Conservation (phyloP, 2,888 invertebrate species). For the Eupithecia dodoneata region DNA sequence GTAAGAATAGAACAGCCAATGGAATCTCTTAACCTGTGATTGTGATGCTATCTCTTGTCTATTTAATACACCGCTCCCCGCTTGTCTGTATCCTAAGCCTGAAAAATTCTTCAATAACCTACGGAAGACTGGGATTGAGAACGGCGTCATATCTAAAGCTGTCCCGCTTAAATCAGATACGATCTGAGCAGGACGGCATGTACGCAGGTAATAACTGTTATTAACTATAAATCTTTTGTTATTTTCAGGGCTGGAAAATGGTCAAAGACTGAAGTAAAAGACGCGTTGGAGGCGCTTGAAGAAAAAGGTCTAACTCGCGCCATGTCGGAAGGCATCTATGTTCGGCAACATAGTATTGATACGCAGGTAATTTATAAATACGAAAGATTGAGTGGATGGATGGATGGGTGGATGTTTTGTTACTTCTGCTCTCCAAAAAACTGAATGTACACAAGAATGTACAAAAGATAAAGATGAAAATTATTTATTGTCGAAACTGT, state of each 20-base stretch:
- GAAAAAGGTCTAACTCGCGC: slow-evolving; percentile 92
- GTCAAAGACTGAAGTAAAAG: slow-evolving; percentile 90
- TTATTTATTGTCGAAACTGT: too few species aligned
- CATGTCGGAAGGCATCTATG: slow-evolving; percentile 93
- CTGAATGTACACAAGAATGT: too few species aligned
- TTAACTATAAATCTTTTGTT: slow-evolving; percentile 15
- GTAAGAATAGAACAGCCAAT: too few species aligned
- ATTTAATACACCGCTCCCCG: neutral
- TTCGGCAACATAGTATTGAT: slow-evolving; percentile 93
- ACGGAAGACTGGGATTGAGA: neutral
- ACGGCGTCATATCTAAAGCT: too few species aligned
- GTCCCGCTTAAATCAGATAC: too few species aligned
- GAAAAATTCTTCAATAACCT: neutral
- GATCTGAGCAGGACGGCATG: too few species aligned
- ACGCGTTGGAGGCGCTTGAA: slow-evolving; percentile 90
- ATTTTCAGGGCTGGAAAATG: slow-evolving; percentile 89
- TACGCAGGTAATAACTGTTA: neutral
- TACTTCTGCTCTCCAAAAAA: too few species aligned
- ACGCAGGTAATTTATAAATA: slow-evolving; percentile 85
- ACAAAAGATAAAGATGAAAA: too few species aligned
- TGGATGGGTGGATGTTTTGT: too few species aligned
- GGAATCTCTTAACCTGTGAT: too few species aligned
- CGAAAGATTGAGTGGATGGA: neutral
- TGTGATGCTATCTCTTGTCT: neutral
- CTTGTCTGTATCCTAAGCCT: neutral